These are phyloP conservation scores for Mustela lutreola DNA, from an alignment of 2,113 vertebrate species.

Conservation along the genomic window DNA sequence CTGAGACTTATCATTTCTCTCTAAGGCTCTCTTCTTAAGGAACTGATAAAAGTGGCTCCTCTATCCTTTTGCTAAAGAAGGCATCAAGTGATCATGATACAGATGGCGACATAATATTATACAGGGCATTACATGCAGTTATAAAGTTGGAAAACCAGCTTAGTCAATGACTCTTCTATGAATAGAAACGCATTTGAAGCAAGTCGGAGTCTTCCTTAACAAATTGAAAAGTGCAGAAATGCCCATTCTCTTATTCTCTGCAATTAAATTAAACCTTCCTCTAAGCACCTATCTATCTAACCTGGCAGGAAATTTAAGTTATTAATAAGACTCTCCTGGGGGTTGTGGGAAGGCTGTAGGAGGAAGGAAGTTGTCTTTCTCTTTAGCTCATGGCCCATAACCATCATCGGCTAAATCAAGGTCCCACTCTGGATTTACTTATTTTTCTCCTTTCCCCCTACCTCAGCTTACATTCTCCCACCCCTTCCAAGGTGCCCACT, in stretches of 20 bases:
- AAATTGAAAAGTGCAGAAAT: constrained; percentile 26
- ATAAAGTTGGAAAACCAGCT: not conserved
- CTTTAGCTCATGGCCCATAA: not conserved
- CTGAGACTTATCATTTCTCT: constrained; percentile 37
- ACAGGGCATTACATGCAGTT: not conserved
- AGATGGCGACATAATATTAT: not conserved
- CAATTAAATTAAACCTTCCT: constrained; percentile 7
- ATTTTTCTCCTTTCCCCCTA: not conserved
- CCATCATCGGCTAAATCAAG: not conserved
- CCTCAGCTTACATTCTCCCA: not conserved
- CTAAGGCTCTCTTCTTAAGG: constrained; percentile 23
- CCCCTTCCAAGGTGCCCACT: not conserved
- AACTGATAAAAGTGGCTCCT: not conserved
- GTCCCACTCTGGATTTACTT: not conserved
- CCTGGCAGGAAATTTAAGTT: not conserved
- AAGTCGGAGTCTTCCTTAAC: not conserved
- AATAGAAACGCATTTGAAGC: not conserved
- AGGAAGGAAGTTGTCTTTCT: not conserved
- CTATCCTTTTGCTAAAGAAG: constrained; percentile 1
- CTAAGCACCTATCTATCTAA: not conserved
- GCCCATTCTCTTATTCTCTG: not conserved
- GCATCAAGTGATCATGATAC: not conserved
- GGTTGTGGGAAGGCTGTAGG: not conserved
- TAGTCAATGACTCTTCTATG: not conserved
- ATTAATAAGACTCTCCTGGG: not conserved